Conservation (phyloP, 2,797 vertebrate species). For the Psittacula echo region DNA sequence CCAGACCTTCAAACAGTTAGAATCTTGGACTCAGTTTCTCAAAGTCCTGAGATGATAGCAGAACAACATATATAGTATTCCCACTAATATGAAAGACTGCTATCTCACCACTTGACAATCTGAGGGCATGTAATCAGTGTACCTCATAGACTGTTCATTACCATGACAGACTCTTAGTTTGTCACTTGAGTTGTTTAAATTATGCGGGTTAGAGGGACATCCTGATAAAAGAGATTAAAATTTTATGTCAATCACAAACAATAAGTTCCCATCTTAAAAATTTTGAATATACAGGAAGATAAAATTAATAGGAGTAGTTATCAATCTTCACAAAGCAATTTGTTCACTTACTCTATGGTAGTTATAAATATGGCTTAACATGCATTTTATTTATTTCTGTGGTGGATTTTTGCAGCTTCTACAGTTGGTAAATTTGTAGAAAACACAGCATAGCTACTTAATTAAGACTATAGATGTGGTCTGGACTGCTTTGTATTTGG, state of each 20-base stretch:
- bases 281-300: not conserved
- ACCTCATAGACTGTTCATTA: not conserved
- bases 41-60: not conserved
- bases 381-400: not conserved
- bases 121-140: not conserved
- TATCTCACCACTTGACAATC: not conserved
- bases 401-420: not conserved
- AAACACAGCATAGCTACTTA: not conserved
- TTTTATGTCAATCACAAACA: not conserved
- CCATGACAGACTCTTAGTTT: not conserved
- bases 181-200: not conserved
- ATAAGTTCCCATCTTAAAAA: not conserved
- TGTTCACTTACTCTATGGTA: not conserved
- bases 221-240: not conserved
- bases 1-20: not conserved
- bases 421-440: not conserved
- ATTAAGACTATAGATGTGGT: not conserved
- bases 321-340: not conserved
- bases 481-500: not conserved
- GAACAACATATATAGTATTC: not conserved
- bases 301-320: not conserved
- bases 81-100: not conserved
- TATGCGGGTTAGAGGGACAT: not conserved
- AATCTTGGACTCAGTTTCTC: not conserved
- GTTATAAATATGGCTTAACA: not conserved